phyloP scores from a whole-genome alignment of 2,888 invertebrate genomes.

The Drosophila paranaensis region DNA sequence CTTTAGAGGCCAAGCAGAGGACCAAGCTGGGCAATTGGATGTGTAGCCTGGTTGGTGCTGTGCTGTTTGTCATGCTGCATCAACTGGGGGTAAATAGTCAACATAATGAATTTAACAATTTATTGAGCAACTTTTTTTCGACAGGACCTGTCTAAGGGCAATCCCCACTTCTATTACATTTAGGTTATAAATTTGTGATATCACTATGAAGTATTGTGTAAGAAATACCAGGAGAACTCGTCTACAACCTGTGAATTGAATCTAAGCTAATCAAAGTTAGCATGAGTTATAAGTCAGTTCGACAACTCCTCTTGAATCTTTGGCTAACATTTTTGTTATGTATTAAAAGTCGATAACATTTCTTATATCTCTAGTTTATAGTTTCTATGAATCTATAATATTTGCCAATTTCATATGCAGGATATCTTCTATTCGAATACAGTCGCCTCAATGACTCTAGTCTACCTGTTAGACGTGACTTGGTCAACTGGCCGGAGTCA shows the following conservation, averaged over 20 bases:
- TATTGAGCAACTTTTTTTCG: neutral
- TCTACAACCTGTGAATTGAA: neutral
- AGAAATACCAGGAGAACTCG: neutral
- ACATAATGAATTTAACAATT: neutral
- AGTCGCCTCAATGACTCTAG: neutral
- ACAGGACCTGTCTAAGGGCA: constrained; percentile 54
- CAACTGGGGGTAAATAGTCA: constrained; percentile 40
- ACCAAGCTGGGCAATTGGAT: neutral
- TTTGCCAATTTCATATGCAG: neutral
- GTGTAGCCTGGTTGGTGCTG: neutral
- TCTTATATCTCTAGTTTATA: no score
- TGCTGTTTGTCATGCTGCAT: constrained; percentile 17
- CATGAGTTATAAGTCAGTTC: no score
- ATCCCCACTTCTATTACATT: constrained; percentile 62
- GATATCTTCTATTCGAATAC: neutral
- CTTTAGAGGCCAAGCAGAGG: constrained; percentile 10
- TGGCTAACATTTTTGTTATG: no score
- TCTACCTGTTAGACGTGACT: neutral
- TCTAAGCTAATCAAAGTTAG: neutral
- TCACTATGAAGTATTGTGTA: no score
- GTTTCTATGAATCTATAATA: neutral
- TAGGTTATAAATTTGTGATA: constrained; percentile 8
- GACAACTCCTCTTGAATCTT: no score
- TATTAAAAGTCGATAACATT: neutral
- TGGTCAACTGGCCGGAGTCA: constrained; percentile 17